Evolutionary conservation across 1,140 invertebrate species (phyloP).

Genomic region (Meteorus sp.): DNA sequence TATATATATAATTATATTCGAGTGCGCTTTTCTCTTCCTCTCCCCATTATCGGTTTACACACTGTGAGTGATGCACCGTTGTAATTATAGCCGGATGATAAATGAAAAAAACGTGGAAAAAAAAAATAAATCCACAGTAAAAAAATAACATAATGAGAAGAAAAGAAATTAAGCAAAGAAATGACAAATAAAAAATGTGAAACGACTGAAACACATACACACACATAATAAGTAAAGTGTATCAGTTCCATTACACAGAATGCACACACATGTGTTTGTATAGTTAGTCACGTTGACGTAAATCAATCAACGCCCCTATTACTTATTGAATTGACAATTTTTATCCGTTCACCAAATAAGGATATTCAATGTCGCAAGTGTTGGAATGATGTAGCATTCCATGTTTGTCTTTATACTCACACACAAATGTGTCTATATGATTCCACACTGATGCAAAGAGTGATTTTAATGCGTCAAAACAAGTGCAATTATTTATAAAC

Average conservation of each 20-base stretch:
- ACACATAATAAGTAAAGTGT: too few relatives aligned
- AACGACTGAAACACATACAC: too few relatives aligned
- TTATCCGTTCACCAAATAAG: too few relatives aligned
- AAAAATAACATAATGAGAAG: too few relatives aligned
- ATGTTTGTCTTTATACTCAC: neutral
- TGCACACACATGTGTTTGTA: neutral
- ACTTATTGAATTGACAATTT: slow-evolving; percentile 19
- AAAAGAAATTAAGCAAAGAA: neutral
- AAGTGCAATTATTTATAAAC: neutral
- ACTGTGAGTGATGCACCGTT: slow-evolving; percentile 10
- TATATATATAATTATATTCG: too few relatives aligned
- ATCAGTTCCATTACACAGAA: too few relatives aligned
- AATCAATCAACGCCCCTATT: slow-evolving; percentile 20
- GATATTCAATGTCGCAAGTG: slow-evolving; percentile 13
- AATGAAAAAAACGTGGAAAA: neutral
- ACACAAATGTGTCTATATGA: neutral
- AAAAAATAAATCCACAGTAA: too few relatives aligned
- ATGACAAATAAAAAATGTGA: slow-evolving; percentile 16
- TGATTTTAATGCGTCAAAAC: neutral
- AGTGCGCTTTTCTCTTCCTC: slow-evolving; percentile 19
- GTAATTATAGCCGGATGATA: slow-evolving; percentile 11
- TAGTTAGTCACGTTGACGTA: slow-evolving; percentile 2
- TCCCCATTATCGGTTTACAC: slow-evolving; percentile 17
- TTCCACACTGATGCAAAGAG: neutral
- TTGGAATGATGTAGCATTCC: slow-evolving; percentile 12